Evolutionary conservation across 2,113 vertebrate genomes (phyloP).

Genomic region (Rhinopomastus cyanomelas): DNA sequence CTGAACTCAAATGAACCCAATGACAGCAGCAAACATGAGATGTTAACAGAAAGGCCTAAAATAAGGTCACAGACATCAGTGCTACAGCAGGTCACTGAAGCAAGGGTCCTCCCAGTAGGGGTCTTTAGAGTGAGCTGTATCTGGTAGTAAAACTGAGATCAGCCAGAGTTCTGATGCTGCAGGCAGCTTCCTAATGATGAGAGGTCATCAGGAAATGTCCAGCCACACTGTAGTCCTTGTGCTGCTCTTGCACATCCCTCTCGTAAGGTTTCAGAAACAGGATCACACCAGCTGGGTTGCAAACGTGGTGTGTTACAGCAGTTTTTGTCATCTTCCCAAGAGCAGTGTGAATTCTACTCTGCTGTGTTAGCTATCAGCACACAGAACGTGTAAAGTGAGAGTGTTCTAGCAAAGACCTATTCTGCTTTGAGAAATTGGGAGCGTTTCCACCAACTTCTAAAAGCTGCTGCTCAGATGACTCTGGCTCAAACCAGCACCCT

Average conservation of each 20-base stretch:
- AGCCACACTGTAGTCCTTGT: not conserved
- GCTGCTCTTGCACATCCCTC: not conserved
- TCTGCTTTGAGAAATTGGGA: not conserved
- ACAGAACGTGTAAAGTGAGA: not conserved
- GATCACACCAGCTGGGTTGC: not conserved
- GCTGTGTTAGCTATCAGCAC: not conserved
- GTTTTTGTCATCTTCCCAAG: not conserved
- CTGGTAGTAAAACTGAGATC: accelerated
- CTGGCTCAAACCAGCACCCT: not conserved
- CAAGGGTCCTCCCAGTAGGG: not conserved
- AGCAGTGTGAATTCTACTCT: accelerated
- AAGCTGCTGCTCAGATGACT: not conserved
- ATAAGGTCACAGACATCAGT: not conserved
- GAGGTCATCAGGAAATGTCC: not conserved
- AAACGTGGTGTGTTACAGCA: accelerated
- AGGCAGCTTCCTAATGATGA: not conserved
- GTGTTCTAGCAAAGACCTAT: not conserved
- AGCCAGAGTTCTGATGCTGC: not conserved
- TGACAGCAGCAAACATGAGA: not conserved
- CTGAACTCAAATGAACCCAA: not conserved
- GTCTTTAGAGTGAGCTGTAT: not conserved
- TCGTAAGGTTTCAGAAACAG: not conserved
- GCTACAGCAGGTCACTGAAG: not conserved
- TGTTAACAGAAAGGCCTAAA: not conserved
- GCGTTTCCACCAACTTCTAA: not conserved